Evolutionary conservation across 1,140 invertebrate genomes (phyloP), one percentile per base, ranked within the genome.

Genomic region (Solenopsis invicta): DNA sequence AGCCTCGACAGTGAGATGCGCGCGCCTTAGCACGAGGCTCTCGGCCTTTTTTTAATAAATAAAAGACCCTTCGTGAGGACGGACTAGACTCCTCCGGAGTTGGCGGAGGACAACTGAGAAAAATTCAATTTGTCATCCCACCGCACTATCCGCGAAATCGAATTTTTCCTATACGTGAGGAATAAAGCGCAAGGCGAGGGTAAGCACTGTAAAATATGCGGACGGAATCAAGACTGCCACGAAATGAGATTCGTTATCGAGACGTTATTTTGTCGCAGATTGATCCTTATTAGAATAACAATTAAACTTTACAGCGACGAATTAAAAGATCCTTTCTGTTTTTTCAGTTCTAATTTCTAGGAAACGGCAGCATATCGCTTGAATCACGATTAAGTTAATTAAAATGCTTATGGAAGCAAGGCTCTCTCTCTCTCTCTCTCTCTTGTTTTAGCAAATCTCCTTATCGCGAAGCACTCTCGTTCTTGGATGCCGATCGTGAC

Each of bases 31-130:
- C 54, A 34, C 24, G 52, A 52, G 62, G 13, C 48, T 48, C 21
- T 48, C 21, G 9, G 45, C 48, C 64, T 77, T 74, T 88, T 87
- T 90, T 90, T 77, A 89, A 89, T 89, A 89, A 90, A 78, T 78
- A 89, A 89, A 89, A 89, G 87, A 16, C n/a, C 54, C 34, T 54
- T 82, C n/a, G 41, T 72, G 10, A 66, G 45, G 6, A 21, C 54
- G 45, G 12, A 78, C 52, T 34, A 37, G 5, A n/a, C 56, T 34
- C 54, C 48, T 69, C 6, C 50, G 6, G 59, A 8, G 52, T 41
- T 29, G 54, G 24, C 61, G 50, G 21, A 16, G 41, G 29, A 88
- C 86, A 59, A 54, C 34, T 6, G 59, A 88, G 82, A 56, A 86
- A 75, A 89, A 86, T 89, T 86, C 82, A 89, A 89, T 89, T 89